These are phyloP conservation scores for Encarsia formosa DNA, from an alignment of 2,888 invertebrate genomes.

Conservation along the genomic window DNA sequence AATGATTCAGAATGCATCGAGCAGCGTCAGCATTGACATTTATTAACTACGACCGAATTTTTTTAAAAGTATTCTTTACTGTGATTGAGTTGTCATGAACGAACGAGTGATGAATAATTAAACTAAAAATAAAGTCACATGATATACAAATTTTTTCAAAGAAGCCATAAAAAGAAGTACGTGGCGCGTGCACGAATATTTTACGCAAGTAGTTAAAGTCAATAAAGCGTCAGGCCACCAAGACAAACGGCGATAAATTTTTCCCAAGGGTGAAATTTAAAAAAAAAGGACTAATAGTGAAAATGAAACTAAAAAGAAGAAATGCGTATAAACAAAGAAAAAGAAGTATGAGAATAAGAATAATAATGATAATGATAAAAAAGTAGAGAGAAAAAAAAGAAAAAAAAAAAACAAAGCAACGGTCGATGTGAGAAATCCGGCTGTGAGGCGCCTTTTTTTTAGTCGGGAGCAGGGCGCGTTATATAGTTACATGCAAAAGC, in stretches of 20 bases:
- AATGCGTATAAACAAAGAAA: background rate
- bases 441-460: conserved; percentile 36
- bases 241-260: background rate
- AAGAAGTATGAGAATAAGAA: background rate
- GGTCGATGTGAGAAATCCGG: conserved; percentile 33
- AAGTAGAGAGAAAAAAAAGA: conserved; percentile 1
- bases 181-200: conserved; percentile 4
- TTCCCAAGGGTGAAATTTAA: background rate
- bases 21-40: too few relatives aligned
- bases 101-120: too few relatives aligned
- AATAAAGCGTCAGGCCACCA: conserved; percentile 3
- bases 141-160: background rate
- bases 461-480: conserved; percentile 24
- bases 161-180: conserved; percentile 14
- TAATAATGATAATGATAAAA: conserved; percentile 1
- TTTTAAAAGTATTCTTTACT: too few relatives aligned
- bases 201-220: conserved; percentile 15
- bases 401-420: conserved; percentile 2
- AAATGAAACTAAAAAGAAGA: background rate
- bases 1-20: too few relatives aligned
- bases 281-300: background rate
- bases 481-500: conserved; percentile 5
- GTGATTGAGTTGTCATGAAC: too few relatives aligned
- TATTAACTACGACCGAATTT: too few relatives aligned
- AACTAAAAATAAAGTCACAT: too few relatives aligned